phyloP scores from a whole-genome alignment of 2,113 vertebrate species.

The Sarotherodon lohbergeri region DNA sequence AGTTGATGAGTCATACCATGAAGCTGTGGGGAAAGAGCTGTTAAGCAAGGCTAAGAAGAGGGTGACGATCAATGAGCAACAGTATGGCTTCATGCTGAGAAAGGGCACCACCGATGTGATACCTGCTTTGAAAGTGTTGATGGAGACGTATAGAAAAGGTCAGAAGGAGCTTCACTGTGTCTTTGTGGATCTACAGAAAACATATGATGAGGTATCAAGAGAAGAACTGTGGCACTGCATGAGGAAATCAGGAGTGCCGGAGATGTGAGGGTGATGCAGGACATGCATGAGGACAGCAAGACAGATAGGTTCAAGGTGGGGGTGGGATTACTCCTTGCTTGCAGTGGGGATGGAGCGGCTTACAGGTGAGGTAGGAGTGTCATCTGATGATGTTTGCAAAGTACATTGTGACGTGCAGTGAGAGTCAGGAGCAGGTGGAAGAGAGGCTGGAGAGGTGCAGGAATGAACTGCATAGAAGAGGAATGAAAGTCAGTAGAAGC shows the following conservation, averaged over 20 bases:
- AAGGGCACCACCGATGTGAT: neutral
- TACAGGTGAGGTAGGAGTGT: neutral
- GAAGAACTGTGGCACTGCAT: neutral
- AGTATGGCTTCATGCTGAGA: neutral
- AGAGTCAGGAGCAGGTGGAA: rapidly evolving
- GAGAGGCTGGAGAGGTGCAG: neutral
- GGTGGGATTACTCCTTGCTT: neutral
- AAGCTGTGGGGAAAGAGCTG: neutral
- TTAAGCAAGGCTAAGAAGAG: neutral
- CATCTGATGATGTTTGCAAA: neutral
- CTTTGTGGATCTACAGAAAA: neutral
- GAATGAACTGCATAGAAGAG: neutral
- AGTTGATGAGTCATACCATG: rapidly evolving
- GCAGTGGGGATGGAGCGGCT: neutral
- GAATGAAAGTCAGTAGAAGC: neutral
- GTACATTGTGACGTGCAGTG: neutral
- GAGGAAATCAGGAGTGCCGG: neutral
- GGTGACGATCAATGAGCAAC: neutral
- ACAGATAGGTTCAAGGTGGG: neutral
- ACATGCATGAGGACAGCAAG: neutral
- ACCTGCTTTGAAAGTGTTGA: neutral
- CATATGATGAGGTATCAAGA: neutral
- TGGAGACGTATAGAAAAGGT: neutral
- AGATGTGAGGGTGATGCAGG: neutral
- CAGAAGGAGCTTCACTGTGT: neutral